Evolutionary conservation across 2,888 invertebrate genomes (phyloP), one percentile per base, ranked within the genome.

Genomic region (Plagodis dolabraria): DNA sequence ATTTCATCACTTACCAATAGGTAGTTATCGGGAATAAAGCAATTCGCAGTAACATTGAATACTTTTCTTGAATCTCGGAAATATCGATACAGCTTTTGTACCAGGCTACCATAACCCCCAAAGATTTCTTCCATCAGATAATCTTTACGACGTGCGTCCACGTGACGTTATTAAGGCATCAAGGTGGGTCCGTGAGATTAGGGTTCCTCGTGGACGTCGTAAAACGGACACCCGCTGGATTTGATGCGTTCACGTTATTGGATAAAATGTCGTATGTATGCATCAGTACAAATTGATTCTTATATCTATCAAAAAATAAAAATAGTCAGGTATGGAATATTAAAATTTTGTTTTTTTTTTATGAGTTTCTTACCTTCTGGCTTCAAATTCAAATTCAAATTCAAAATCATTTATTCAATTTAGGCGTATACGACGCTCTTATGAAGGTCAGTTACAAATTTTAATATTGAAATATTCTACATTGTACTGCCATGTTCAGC

Each of bases 91-190:
- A 7, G 38, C 9, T 52, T 44, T 34, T 47, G 46, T 49, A 52
- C 51, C 57, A 63, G 63, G 50, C 46, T 61, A 57, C 51, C 55
- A 61, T 48, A 48, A 47, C 8, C 34, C 43, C 12, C 53, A 48
- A 44, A 60, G 53, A 60, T 60, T 44, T 38, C 43, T 53, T 53
- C 42, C 62, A 61, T 62, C 72, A 70, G 72, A 79, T 77, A 76
- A 77, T 73, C 72, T 80, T 80, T 78, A 80, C 74, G 79, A 79
- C 63, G 68, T 56, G 64, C 68, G 74, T 75, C 75, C 77, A 80
- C 79, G 84, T 81, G 85, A 78, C 83, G 80, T 83, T 85, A 86
- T 86, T 84, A 86, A 82, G 77, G 71, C 71, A 75, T 74, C 75
- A 82, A 85, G 83, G 87, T 86, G 82, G 80, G 79, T 76, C 76